Base-by-base conservation (phyloP, 2,797 vertebrate genomes). In the Argya squamiceps region DNA sequence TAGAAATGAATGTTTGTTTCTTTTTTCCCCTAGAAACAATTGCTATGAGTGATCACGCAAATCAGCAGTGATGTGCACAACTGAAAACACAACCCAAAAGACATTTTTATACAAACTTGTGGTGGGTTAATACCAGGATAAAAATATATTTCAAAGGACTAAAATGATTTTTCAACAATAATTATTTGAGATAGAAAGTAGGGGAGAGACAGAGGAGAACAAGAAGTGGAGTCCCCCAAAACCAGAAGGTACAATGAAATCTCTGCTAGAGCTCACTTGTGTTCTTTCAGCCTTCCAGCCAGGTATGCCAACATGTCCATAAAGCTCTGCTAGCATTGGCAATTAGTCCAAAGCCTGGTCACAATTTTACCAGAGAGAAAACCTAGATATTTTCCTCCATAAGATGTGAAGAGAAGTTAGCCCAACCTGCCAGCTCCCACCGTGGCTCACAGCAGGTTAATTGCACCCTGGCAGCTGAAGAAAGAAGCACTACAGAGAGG, bases 391-490 rank as follows among this genome's bases (percentile, higher is more conserved):
- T 74, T 81, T 53, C 36, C 63, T 55, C 30, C 29, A 9, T 30
- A 10, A 34, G 24, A 34, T 44, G 27, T n/a, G 59, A 34, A 29
- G 44, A 58, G 41, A 56, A 70, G 68, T 30, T 14, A 23, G 22
- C 44, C 55, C 0, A 1, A 47, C 32, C 49, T 81, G 63, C 64
- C 0, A 1, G 41, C 55, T 52, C 43, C 74, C 2, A 1, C 19
- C 0, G 0, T 1, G 4, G 58, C 68, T 92, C 68, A 4, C 69
- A 71, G 80, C 32, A 41, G 74, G 86, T 44, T 59, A 60, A 53
- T 3, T 59, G 85, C 70, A 59, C 1, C 1, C 37, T 47, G 44
- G 88, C 80, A 82, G 80, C 84, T 64, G 16, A 24, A 91, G 86
- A 71, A 73, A 82, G 79, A 11, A 50, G 36, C 55, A 18, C 36